Evolutionary conservation across 2,797 vertebrate species (phyloP).

Genomic region (Scyliorhinus canicula): DNA sequence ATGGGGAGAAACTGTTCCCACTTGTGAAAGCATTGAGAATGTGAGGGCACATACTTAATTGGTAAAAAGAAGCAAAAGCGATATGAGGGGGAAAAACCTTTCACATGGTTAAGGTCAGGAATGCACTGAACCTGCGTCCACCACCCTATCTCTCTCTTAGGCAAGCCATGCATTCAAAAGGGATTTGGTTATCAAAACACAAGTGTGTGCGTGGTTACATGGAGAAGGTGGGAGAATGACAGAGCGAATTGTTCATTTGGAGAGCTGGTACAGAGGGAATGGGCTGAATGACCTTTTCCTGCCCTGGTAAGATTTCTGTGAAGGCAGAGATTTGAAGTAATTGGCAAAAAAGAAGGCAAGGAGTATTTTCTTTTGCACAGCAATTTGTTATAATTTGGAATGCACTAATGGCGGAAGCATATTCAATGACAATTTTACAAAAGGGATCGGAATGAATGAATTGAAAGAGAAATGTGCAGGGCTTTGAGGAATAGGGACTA

Average conservation of each 20-base stretch:
- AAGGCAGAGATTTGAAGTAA: neutral
- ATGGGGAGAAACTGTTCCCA: neutral
- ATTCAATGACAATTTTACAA: neutral
- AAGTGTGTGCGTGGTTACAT: too few relatives aligned
- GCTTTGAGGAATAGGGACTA: neutral
- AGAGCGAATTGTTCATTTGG: too few relatives aligned
- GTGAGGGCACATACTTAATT: neutral
- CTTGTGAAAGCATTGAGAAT: neutral
- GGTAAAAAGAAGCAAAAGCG: neutral
- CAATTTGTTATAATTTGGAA: neutral
- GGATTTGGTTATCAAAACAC: too few relatives aligned
- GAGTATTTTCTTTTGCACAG: neutral
- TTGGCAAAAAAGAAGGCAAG: neutral
- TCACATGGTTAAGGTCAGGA: too few relatives aligned
- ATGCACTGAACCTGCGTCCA: too few relatives aligned
- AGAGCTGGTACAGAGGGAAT: too few relatives aligned
- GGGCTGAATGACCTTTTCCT: too few relatives aligned
- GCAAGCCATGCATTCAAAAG: too few relatives aligned
- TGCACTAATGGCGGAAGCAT: neutral
- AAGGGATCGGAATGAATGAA: neutral
- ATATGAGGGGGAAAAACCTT: too few relatives aligned
- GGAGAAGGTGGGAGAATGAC: too few relatives aligned
- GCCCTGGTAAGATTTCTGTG: neutral
- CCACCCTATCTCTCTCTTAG: too few relatives aligned
- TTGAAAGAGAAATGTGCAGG: neutral